Evolutionary conservation across 2,113 vertebrate species (phyloP).

Genomic region (Plecturocebus donacophilus): DNA sequence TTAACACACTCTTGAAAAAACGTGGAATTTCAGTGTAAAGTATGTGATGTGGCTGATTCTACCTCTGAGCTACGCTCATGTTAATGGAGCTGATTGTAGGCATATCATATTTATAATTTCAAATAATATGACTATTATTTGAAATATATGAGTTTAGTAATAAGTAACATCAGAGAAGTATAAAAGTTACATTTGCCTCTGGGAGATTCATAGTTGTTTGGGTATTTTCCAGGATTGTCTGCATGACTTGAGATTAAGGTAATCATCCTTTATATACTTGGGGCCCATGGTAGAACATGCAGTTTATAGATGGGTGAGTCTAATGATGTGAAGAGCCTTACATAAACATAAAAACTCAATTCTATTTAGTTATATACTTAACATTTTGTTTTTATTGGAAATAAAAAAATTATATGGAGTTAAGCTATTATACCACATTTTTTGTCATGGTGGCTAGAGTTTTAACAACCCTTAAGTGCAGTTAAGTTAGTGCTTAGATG

Average conservation of each 20-base stretch:
- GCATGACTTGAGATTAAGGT: background rate
- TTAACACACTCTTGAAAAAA: background rate
- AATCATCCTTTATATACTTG: background rate
- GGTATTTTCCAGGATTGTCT: background rate
- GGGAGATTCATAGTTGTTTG: background rate
- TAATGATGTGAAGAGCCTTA: background rate
- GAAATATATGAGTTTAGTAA: background rate
- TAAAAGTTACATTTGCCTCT: background rate
- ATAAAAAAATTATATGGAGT: slow-evolving; percentile 47
- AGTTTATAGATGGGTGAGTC: background rate
- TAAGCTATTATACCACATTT: background rate
- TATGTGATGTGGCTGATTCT: rapidly evolving
- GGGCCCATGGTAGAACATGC: background rate
- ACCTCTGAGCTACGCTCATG: rapidly evolving
- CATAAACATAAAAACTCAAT: background rate
- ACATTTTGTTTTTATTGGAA: slow-evolving; percentile 27
- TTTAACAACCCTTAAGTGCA: background rate
- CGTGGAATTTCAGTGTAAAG: background rate
- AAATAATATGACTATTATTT: background rate
- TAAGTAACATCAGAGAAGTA: background rate
- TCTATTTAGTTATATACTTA: background rate
- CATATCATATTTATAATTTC: background rate
- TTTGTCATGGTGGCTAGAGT: background rate
- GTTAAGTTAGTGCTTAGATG: background rate
- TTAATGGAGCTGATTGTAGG: background rate